These are phyloP conservation scores for Pseudochromis fuscus DNA, from an alignment of 2,797 vertebrate genomes.

Conservation along the genomic window DNA sequence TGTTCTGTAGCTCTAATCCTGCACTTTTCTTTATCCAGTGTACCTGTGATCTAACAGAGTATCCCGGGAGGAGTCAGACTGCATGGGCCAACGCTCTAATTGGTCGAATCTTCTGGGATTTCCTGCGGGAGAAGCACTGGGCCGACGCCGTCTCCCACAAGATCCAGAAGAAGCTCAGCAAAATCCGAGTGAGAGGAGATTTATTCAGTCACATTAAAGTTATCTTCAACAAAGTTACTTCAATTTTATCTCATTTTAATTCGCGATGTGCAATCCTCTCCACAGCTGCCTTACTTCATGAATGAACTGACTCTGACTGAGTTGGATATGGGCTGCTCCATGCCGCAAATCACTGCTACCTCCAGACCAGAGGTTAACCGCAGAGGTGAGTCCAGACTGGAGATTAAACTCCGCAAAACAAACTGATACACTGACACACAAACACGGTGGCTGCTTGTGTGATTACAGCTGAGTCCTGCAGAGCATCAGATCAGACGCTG, in stretches of 20 bases:
- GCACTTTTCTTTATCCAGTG: slow-evolving; percentile 61
- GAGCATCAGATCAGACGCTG: slow-evolving; percentile 63
- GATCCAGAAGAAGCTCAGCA: slow-evolving; percentile 93
- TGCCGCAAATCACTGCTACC: slow-evolving; percentile 86
- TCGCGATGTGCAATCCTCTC: neutral
- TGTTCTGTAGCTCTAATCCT: neutral
- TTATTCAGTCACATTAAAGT: neutral
- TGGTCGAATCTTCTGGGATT: slow-evolving; percentile 93
- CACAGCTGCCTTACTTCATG: slow-evolving; percentile 93
- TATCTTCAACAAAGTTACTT: neutral
- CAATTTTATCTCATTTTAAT: neutral
- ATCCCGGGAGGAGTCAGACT: slow-evolving; percentile 53
- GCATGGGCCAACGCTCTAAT: slow-evolving; percentile 88
- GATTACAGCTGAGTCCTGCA: slow-evolving; percentile 49
- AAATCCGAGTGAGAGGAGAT: slow-evolving; percentile 87
- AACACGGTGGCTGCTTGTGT: slow-evolving; percentile 41
- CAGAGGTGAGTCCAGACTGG: slow-evolving; percentile 80
- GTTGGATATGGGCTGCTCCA: slow-evolving; percentile 90
- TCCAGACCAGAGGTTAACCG: slow-evolving; percentile 86
- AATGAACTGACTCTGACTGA: slow-evolving; percentile 90
- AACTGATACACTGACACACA: no score
- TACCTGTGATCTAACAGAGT: slow-evolving; percentile 68
- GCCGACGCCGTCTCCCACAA: slow-evolving; percentile 87
- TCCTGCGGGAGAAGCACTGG: slow-evolving; percentile 90
- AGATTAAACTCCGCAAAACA: neutral